Percentiles rank a stretch among this genome's conserved stretches.
Conservation (phyloP, 2,888 invertebrate genomes). For the Hypercompe scribonia region DNA sequence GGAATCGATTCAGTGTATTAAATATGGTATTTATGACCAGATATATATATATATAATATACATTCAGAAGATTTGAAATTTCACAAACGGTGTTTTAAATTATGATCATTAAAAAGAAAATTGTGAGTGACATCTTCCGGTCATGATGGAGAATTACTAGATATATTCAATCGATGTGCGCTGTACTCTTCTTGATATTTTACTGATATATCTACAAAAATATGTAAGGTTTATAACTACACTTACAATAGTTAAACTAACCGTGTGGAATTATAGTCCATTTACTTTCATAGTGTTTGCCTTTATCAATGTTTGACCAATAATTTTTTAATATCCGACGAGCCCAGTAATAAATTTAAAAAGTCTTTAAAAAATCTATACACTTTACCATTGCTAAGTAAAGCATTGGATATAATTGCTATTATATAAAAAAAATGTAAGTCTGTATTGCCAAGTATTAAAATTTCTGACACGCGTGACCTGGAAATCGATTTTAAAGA, state of each 20-base stretch:
- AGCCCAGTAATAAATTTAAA: neutral
- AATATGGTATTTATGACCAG: neutral
- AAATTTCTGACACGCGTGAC: conserved; percentile 30
- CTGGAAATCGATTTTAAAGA: conserved; percentile 45
- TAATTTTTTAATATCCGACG: neutral
- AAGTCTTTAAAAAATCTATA: neutral
- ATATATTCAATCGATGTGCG: neutral
- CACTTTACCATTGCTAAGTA: neutral
- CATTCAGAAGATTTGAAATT: neutral
- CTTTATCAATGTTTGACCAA: neutral
- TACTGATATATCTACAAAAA: neutral
- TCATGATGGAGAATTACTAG: neutral
- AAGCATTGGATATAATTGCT: neutral
- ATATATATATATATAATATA: too few species aligned
- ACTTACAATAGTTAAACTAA: neutral
- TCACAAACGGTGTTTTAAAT: neutral
- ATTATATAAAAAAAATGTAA: conserved; percentile 13
- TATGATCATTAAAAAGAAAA: neutral
- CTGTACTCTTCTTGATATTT: neutral
- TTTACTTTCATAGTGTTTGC: neutral
- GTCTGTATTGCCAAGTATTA: conserved; percentile 36
- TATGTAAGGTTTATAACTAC: neutral
- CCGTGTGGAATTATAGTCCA: neutral
- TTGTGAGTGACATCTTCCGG: conserved; percentile 2
- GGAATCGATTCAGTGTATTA: neutral